Conservation (phyloP, 1,140 invertebrate genomes). For the Trichonephila clavata region DNA sequence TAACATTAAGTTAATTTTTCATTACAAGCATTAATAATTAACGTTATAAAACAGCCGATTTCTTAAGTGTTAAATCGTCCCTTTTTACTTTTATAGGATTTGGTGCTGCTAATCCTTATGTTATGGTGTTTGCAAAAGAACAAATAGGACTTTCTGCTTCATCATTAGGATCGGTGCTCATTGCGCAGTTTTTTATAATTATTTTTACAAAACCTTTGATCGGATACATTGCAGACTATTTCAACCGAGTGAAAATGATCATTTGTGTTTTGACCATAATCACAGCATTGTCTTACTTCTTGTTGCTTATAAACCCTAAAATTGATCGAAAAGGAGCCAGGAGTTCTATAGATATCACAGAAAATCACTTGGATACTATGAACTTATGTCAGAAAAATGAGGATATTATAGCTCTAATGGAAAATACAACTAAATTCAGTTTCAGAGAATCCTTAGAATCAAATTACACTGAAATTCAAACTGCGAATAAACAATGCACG, state of each 20-base stretch:
- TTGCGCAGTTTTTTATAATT: conserved; percentile 79
- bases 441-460: background rate
- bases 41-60: too few relatives aligned
- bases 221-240: conserved; percentile 80
- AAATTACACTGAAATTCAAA: background rate
- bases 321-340: background rate
- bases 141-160: conserved; percentile 79
- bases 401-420: background rate
- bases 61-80: background rate
- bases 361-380: background rate
- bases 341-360: background rate
- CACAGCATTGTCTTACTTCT: background rate
- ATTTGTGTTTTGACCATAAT: conserved; percentile 69
- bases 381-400: background rate
- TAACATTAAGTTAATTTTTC: too few relatives aligned
- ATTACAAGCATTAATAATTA: background rate
- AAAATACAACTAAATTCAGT: background rate
- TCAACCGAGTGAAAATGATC: conserved; percentile 78
- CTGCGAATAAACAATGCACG: too few relatives aligned
- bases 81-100: conserved; percentile 65
- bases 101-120: conserved; percentile 80
- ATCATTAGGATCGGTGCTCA: conserved; percentile 79
- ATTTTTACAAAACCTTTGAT: conserved; percentile 79
- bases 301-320: background rate
- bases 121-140: conserved; percentile 79